Base-by-base conservation (phyloP, 2,888 invertebrate species). In the Cheilosia pagana region DNA sequence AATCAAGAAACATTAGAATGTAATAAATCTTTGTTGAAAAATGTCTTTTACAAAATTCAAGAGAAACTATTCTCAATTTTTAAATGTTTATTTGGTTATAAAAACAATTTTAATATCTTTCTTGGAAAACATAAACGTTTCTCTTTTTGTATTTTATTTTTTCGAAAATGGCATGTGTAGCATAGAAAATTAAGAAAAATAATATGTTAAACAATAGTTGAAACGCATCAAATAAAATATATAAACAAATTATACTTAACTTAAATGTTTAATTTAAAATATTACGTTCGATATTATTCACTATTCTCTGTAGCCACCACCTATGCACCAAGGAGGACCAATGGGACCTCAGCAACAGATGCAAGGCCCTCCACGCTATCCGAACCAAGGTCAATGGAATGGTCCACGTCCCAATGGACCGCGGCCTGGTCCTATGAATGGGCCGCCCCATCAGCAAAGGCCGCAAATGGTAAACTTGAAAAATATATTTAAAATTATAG, bases 271-370 rank as follows among this genome's bases (percentile, higher is more conserved):
- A 16, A 43, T 81, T 71, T 50, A 68, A 75, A 63, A 79, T 76
- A 75, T 82, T 87, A 72, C 82, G 70, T 86, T 82, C 63, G 76
- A 68, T 85, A 86, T 74, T 70, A 59, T 62, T 85, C 78, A 87
- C 57, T 86, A 77, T 77, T 63, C 67, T 75, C 81, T 82, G 55
- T 83, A 86, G 83, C 83, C 83, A 89, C 91, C 91, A 81, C 94
- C 93, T 31, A 93, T 94, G 89, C 94, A 94, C 90, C 95, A 93
- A 88, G 94, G 94, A 81, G 89, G 90, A 86, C 91, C 91, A 55
- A 92, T 92, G 91, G 90, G 90, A 87, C 91, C 90, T 59, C 92
- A 91, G 87, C 91, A 91, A 85, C 94, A 95, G 57, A 94, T 94
- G 87, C 92, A 93, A 89, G 94, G 93, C 50, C 94, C 94, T 8